A percentile compares a stretch with the other conserved stretches of the same genome.
Evolutionary conservation across 2,797 vertebrate species (phyloP).

Genomic region (Bradypodion pumilum): DNA sequence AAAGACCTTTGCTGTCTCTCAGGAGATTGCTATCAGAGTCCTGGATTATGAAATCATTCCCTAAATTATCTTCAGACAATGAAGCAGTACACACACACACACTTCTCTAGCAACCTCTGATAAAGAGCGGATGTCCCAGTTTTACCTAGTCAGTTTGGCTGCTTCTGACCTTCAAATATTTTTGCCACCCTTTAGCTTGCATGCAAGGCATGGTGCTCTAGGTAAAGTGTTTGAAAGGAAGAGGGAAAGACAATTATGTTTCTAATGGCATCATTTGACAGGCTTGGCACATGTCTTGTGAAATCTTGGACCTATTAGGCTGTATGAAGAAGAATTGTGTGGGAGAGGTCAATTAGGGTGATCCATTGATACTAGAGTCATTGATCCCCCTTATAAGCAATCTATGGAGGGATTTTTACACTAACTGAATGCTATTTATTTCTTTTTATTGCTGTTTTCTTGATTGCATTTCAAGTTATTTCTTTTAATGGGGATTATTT

Average conservation of each 20-base stretch:
- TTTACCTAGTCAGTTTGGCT: background rate
- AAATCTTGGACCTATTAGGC: background rate
- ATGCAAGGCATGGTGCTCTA: background rate
- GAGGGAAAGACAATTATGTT: background rate
- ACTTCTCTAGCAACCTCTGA: constrained; percentile 11
- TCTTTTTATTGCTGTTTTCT: background rate
- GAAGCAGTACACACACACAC: background rate
- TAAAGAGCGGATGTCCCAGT: background rate
- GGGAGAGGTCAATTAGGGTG: background rate
- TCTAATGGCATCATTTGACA: background rate
- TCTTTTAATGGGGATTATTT: background rate
- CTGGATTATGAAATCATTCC: constrained; percentile 28
- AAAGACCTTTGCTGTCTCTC: constrained; percentile 7
- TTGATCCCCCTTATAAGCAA: background rate
- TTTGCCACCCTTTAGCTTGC: background rate
- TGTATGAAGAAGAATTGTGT: background rate
- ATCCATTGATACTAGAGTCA: background rate
- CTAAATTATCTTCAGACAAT: background rate
- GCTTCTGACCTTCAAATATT: background rate
- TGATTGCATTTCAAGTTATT: background rate
- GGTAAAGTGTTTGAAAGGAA: background rate
- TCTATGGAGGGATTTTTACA: background rate
- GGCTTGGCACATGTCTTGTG: background rate
- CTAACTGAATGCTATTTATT: background rate
- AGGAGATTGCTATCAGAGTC: background rate